Evolutionary conservation across 2,888 invertebrate genomes (phyloP).

Genomic region (Spicauda simplicius): DNA sequence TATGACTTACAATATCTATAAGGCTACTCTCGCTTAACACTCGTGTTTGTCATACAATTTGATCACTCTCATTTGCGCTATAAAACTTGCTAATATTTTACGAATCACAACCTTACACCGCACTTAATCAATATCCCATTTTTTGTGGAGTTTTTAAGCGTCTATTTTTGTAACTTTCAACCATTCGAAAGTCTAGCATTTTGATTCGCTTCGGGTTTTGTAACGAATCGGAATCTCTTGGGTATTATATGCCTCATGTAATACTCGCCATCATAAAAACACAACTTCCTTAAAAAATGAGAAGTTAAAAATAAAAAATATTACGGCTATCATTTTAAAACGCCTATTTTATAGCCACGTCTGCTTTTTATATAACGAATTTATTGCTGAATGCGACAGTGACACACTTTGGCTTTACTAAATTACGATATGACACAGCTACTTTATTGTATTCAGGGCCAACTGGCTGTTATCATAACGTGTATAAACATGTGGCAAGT

Average conservation of each 20-base stretch:
- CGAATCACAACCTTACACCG: slow-evolving; percentile 45
- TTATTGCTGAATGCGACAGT: slow-evolving; percentile 5
- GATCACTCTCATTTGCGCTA: not conserved
- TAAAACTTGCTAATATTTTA: slow-evolving; percentile 39
- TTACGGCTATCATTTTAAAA: too few relatives aligned
- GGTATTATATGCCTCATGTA: too few relatives aligned
- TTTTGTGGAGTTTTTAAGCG: slow-evolving; percentile 37
- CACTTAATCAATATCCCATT: slow-evolving; percentile 54
- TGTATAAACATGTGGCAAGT: slow-evolving; percentile 17
- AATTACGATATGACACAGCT: slow-evolving; percentile 41
- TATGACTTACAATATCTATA: not conserved
- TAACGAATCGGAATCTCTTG: slow-evolving; percentile 8
- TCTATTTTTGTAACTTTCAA: slow-evolving; percentile 31
- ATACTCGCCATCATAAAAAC: too few relatives aligned
- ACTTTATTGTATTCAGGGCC: slow-evolving; percentile 55
- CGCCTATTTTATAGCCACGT: too few relatives aligned
- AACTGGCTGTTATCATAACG: slow-evolving; percentile 49
- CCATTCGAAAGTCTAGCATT: slow-evolving; percentile 34
- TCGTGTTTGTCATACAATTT: not conserved
- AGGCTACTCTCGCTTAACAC: not conserved
- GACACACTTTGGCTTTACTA: slow-evolving; percentile 23
- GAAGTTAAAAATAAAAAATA: too few relatives aligned
- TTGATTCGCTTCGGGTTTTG: slow-evolving; percentile 22
- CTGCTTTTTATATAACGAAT: not conserved
- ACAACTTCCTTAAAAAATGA: too few relatives aligned